A percentile compares a stretch with the other conserved stretches of the same genome.
Evolutionary conservation across 2,888 invertebrate species (phyloP).

Genomic region (Lithophane semibrunnea): DNA sequence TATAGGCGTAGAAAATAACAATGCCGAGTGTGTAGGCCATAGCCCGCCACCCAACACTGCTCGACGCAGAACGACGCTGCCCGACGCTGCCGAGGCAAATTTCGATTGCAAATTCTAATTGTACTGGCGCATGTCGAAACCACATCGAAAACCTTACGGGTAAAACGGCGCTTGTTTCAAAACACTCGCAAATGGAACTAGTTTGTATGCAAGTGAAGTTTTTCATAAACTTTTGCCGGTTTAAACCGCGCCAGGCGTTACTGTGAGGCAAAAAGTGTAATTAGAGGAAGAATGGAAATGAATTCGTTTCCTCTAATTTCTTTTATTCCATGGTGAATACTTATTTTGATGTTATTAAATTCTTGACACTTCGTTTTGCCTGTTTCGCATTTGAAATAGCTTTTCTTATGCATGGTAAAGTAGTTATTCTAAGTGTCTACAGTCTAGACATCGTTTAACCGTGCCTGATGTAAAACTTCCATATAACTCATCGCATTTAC

Average conservation of each 20-base stretch:
- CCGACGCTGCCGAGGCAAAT: slow-evolving; percentile 55
- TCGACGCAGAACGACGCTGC: slow-evolving; percentile 8
- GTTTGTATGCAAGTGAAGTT: slow-evolving; percentile 83
- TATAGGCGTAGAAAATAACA: slow-evolving; percentile 54
- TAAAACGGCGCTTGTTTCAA: slow-evolving; percentile 72
- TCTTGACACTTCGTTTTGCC: slow-evolving; percentile 70
- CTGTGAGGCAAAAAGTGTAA: slow-evolving; percentile 81
- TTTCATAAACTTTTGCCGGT: slow-evolving; percentile 81
- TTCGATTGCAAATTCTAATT: slow-evolving; percentile 77
- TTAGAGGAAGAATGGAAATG: slow-evolving; percentile 83
- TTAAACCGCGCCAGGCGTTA: slow-evolving; percentile 76
- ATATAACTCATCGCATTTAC: slow-evolving; percentile 17
- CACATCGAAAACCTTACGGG: slow-evolving; percentile 68
- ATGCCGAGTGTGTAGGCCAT: slow-evolving; percentile 35
- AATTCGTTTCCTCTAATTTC: slow-evolving; percentile 74
- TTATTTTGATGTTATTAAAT: slow-evolving; percentile 79
- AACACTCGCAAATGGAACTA: slow-evolving; percentile 80
- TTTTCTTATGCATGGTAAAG: slow-evolving; percentile 19
- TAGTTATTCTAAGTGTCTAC: slow-evolving; percentile 10
- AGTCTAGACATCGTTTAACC: slow-evolving; percentile 34
- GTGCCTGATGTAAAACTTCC: slow-evolving; percentile 20
- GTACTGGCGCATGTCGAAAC: slow-evolving; percentile 68
- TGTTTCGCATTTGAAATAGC: slow-evolving; percentile 32
- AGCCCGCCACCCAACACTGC: slow-evolving; percentile 13
- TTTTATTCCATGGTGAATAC: slow-evolving; percentile 73